Base-by-base conservation (phyloP, 2,797 vertebrate species). In the Naso thynnoides region DNA sequence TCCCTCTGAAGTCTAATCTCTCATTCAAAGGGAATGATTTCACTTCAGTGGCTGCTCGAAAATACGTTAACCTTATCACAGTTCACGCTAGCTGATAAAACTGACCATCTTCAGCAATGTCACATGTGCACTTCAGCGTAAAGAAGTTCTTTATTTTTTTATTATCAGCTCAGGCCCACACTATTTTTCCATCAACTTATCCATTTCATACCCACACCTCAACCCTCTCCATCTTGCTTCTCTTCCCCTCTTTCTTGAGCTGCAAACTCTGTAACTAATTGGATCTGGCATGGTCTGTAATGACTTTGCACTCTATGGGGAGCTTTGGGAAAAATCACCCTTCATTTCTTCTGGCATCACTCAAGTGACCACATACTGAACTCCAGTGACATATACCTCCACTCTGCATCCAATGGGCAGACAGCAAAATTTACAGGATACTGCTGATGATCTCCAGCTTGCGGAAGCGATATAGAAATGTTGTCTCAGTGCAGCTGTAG, bases 201-300 rank as follows among this genome's bases (percentile, higher is more conserved):
- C 61, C 83, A 83, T 85, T 90, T 86, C 82, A 79, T 69, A 76
- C 63, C 73, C 70, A 41, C 77, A 78, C 70, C 70, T 81, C 79
- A 21, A 14, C 48, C 70, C 47, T 74, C 81, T 87, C 73, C 73
- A 70, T 88, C 88, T 61, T 65, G 62, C 79, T 62, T 77, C 70
- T 81, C 80, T 56, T 74, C 71, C 73, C 59, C 53, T 77, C 76
- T 69, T 85, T 87, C 78, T 87, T 83, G 65, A 84, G 88, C 91
- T 82, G 79, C 83, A 90, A 89, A 91, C 85, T 85, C 89, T 89
- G 88, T 88, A 90, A 89, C 91, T 93, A 93, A 94, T 94, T 93
- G 90, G 88, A 92, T 92, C 90, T 91, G 91, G 89, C 91, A 86
- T 79, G 87, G 76, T 86, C 89, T 89, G 82, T 93, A 93, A 93